phyloP scores from a whole-genome alignment of 2,888 invertebrate genomes.

The Chydorus sphaericus region DNA sequence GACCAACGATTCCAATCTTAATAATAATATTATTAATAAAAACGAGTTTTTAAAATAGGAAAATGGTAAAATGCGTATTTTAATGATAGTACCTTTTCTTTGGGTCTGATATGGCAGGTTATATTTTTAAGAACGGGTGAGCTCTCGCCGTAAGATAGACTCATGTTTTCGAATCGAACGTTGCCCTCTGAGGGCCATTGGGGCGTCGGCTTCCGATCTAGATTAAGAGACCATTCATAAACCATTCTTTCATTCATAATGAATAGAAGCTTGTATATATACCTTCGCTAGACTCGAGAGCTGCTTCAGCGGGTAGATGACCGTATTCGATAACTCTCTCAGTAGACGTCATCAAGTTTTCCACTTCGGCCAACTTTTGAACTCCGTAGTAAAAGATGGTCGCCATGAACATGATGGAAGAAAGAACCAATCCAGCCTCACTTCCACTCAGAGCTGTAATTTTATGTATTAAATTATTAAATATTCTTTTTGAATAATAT shows the following conservation, averaged over 20 bases:
- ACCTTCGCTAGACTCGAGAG: constrained; percentile 31
- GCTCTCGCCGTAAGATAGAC: constrained; percentile 27
- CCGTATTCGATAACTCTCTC: constrained; percentile 43
- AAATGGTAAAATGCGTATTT: too few species aligned
- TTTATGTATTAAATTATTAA: background rate
- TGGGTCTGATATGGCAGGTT: constrained; percentile 28
- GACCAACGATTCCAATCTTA: constrained; percentile 54
- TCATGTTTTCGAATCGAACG: constrained; percentile 21
- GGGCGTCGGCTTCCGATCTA: constrained; percentile 30
- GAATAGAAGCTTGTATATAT: too few species aligned
- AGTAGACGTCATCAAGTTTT: constrained; percentile 60
- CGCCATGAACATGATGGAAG: constrained; percentile 27
- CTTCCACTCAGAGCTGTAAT: constrained; percentile 20
- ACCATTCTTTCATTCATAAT: too few species aligned
- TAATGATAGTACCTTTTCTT: constrained; percentile 28
- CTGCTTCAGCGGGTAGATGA: constrained; percentile 53
- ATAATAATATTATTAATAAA: background rate
- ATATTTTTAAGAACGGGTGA: constrained; percentile 32
- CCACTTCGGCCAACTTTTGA: constrained; percentile 76
- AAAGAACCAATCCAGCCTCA: constrained; percentile 25
- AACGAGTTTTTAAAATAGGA: too few species aligned
- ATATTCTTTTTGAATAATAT: background rate
- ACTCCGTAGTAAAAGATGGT: constrained; percentile 62
- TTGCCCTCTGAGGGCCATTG: constrained; percentile 30
- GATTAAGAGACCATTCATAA: too few species aligned